Percentiles rank a stretch among this genome's conserved stretches.
phyloP scores from a whole-genome alignment of 1,140 invertebrate species.

The Lethrus apterus region DNA sequence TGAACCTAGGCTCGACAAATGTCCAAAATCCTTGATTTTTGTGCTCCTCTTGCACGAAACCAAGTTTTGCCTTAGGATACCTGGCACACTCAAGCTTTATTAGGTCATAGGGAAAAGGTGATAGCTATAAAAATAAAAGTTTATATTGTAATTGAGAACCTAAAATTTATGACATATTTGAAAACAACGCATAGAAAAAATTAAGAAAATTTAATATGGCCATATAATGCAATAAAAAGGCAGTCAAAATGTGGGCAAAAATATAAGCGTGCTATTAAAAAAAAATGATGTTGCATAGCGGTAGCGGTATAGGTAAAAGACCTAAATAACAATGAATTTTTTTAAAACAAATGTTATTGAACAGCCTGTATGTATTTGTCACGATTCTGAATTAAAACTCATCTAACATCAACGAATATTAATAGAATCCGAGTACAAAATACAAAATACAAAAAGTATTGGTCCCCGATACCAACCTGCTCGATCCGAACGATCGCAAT shows the following conservation, averaged over 20 bases:
- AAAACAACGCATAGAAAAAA: neutral
- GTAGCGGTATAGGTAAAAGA: no score
- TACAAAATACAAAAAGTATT: neutral
- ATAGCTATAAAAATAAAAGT: constrained; percentile 11
- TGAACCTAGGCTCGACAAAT: constrained; percentile 29
- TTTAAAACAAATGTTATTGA: neutral
- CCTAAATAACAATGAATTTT: no score
- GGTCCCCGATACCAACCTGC: constrained; percentile 54
- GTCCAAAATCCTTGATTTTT: constrained; percentile 57
- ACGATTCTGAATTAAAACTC: constrained; percentile 59
- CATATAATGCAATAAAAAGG: no score
- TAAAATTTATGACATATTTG: no score
- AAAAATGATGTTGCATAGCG: no score
- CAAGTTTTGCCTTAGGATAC: constrained; percentile 66
- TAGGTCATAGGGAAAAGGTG: constrained; percentile 80
- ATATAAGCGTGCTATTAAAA: no score
- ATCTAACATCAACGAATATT: neutral
- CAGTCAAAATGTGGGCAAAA: no score
- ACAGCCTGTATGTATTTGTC: constrained; percentile 93
- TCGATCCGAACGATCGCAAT: constrained; percentile 77
- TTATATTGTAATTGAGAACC: no score
- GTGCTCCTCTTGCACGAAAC: constrained; percentile 83
- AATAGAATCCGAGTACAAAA: neutral
- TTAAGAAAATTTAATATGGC: no score
- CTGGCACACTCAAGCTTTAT: constrained; percentile 59